Evolutionary conservation across 37 sponge, comb jelly and placozoan genomes (phyloP).

Genomic region (Corticium candelabrum): DNA sequence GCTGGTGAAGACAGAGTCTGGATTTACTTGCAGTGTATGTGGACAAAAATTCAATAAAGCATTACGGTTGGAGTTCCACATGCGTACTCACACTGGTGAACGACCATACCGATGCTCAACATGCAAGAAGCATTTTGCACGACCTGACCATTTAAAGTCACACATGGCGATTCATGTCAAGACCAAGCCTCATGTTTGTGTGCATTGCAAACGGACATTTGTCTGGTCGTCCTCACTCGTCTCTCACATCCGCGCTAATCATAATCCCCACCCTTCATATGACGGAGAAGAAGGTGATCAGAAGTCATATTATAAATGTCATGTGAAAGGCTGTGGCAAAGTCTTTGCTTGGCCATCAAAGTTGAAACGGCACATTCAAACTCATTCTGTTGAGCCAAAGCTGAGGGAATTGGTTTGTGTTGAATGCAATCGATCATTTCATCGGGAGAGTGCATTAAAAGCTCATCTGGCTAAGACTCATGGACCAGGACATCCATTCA

Average conservation of each 20-base stretch:
- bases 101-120: not conserved
- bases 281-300: not conserved
- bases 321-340: not conserved
- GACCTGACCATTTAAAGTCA: not conserved
- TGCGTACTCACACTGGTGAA: constrained; percentile 16
- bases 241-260: not conserved
- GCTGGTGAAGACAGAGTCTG: too few species aligned
- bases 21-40: not conserved
- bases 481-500: not conserved
- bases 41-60: not conserved
- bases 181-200: not conserved
- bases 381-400: not conserved
- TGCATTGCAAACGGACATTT: not conserved
- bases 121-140: not conserved
- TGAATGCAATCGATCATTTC: not conserved
- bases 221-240: not conserved
- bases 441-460: not conserved
- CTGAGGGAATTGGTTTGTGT: not conserved
- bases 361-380: not conserved
- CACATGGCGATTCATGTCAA: not conserved
- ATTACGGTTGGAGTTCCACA: not conserved
- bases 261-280: not conserved
- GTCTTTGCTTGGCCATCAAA: not conserved
- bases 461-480: not conserved
- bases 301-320: not conserved